These are phyloP conservation scores for Epirrhoe tristata DNA, from an alignment of 2,888 invertebrate genomes.

Conservation along the genomic window DNA sequence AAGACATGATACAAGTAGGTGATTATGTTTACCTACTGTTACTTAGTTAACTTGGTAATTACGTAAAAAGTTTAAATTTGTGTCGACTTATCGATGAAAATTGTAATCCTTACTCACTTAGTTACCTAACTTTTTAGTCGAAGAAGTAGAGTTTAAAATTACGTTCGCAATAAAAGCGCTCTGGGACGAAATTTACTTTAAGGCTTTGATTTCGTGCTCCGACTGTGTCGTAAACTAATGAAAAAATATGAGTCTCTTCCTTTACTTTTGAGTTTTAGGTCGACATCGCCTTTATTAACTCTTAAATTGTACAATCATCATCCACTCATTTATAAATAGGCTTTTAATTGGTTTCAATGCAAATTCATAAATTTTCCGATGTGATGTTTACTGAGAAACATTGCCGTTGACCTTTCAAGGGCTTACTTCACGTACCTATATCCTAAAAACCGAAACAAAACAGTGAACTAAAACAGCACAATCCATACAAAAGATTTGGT, in stretches of 20 bases:
- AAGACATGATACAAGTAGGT: background rate
- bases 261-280: slow-evolving; percentile 43
- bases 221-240: slow-evolving; percentile 51
- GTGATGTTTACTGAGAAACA: background rate
- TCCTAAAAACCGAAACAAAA: too few relatives aligned
- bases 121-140: background rate
- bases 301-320: slow-evolving; percentile 42
- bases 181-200: slow-evolving; percentile 40
- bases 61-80: background rate
- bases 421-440: too few relatives aligned
- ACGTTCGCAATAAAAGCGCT: slow-evolving; percentile 23
- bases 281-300: slow-evolving; percentile 50
- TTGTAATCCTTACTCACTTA: background rate
- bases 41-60: background rate
- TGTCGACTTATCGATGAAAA: background rate
- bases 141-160: slow-evolving; percentile 12
- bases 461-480: background rate
- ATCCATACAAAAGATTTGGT: background rate
- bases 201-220: slow-evolving; percentile 44
- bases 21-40: background rate
- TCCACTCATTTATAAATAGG: background rate
- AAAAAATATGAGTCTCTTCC: slow-evolving; percentile 53
- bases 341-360: background rate
- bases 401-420: too few relatives aligned
- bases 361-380: background rate